Evolutionary conservation across 2,888 invertebrate species (phyloP), one percentile per base, ranked within the genome.

Genomic region (Taenaris catops): DNA sequence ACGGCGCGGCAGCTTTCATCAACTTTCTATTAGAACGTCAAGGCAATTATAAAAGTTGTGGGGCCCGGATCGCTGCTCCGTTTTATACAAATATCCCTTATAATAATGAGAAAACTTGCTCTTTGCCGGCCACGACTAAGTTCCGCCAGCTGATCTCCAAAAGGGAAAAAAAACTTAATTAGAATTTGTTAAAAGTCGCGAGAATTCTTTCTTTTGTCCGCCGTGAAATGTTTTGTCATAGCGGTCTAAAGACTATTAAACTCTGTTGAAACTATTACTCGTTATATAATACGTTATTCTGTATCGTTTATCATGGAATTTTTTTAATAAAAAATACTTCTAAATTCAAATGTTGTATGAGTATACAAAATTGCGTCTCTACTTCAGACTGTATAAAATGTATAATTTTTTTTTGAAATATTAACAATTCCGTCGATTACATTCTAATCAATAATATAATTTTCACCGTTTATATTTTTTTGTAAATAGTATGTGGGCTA

Each of bases 51-150:
- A 75, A 32, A 81, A 81, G 75, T 80, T 79, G 73, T 49, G 58
- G 53, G 53, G 60, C 59, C 52, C 55, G 63, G 60, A 63, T 73
- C 67, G 59, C 59, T 55, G 70, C 59, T 49, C 49, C 52, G 51
- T 78, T 78, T 80, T 80, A 76, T 68, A 80, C 75, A 83, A 80
- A 81, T 79, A 80, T 74, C 72, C 53, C 51, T 59, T 56, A 52
- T 54, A 69, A 70, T 83, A 83, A 84, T 83, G 79, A 74, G 71
- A 80, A 83, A 84, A 83, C 80, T 83, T 83, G 65, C 60, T 69
- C 62, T 57, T 58, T 59, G 53, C 49, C 44, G 43, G 50, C 61
- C 62, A 53, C 58, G 57, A 51, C 61, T 63, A 60, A 69, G 63
- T 60, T 60, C 63, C 68, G 55, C 57, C 70, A 75, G 74, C 74